Percentiles rank a stretch among this genome's conserved stretches.
Conservation (phyloP, 2,113 vertebrate genomes). For the Pedetes capensis region DNA sequence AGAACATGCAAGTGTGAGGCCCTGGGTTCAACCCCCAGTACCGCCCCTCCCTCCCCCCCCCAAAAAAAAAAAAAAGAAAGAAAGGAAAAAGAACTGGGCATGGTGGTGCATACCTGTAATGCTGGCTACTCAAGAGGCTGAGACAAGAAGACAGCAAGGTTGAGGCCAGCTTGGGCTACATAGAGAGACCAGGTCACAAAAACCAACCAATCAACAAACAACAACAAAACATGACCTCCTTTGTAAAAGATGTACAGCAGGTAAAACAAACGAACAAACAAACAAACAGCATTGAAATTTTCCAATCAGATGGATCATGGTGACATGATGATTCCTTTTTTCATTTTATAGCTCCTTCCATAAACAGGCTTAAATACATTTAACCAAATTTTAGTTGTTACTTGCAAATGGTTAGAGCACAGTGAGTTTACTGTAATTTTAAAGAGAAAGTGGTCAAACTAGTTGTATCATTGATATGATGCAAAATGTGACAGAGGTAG, state of each 20-base stretch:
- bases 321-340: not conserved
- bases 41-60: too few species aligned
- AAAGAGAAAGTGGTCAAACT: not conserved
- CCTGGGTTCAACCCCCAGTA: too few species aligned
- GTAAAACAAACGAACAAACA: too few species aligned
- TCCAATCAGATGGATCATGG: not conserved
- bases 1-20: too few species aligned
- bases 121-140: too few species aligned
- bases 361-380: not conserved
- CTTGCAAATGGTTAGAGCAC: constrained; percentile 39
- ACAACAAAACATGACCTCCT: not conserved
- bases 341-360: not conserved
- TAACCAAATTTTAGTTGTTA: constrained; percentile 12
- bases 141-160: too few species aligned
- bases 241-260: not conserved
- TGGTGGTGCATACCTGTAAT: too few species aligned
- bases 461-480: constrained; percentile 30
- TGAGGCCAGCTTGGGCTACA: too few species aligned
- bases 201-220: too few species aligned
- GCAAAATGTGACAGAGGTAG: constrained; percentile 68
- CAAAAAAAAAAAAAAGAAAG: too few species aligned
- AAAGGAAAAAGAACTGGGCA: too few species aligned
- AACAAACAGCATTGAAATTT: not conserved
- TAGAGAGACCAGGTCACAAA: too few species aligned
- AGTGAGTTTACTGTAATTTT: constrained; percentile 14